Evolutionary conservation across 2,113 vertebrate genomes (phyloP), one percentile per base, ranked within the genome.

Genomic region (Salvelinus alpinus): DNA sequence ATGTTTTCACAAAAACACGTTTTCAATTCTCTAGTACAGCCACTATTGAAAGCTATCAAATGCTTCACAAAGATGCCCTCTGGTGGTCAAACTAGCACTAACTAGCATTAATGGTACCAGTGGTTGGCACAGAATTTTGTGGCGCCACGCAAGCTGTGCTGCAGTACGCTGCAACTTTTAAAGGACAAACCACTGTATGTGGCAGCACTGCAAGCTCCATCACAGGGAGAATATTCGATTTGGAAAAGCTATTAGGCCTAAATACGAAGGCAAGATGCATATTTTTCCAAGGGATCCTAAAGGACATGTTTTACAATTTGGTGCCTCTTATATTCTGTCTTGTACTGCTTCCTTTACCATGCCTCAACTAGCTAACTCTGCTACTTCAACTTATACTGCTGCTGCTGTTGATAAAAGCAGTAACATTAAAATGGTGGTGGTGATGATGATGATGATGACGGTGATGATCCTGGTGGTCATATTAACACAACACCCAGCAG

Each of bases 211-310:
- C 80, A 72, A 60, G 69, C 74, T 69, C 80, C 68, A 75, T 85
- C 81, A 80, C 38, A 73, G 69, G 76, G 66, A 62, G 71, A 77
- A 82, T 75, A 80, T 82, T 87, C 77, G 72, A 82, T 83, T 70
- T 74, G 64, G n/a, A 64, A 69, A 70, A 70, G 75, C 44, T 74
- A 70, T 77, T 70, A 69, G 59, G 79, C 64, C 25, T 60, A 70
- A 72, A 54, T 60, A 71, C 24, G 38, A 64, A 57, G 44, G 24
- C 47, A 73, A 22, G 31, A 62, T 29, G 69, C 66, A 60, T 72
- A 72, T 67, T 29, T 75, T 77, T 74, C 34, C 64, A 29, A 77
- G 74, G 64, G 65, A 67, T 27, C 8, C 29, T 16, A 67, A 34
- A 67, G 29, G 65, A 20, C 64, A 67, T 18, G 29, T 67, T 27